Base-by-base conservation (phyloP, 2,797 vertebrate genomes). In the Chelonia mydas region DNA sequence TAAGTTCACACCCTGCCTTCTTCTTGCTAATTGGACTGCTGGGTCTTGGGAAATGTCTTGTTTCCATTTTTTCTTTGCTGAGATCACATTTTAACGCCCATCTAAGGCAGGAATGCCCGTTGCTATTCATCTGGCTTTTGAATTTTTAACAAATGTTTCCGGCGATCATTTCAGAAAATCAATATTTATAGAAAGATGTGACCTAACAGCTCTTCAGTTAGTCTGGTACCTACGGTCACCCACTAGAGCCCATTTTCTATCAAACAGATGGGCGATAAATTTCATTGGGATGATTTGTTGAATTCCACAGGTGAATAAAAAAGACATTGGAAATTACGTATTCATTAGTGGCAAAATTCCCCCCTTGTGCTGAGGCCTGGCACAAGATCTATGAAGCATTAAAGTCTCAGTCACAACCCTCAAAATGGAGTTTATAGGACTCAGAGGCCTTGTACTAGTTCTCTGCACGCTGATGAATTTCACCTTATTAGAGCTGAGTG, bases 121-220 rank as follows among this genome's bases (percentile, higher is more conserved):
- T 90, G 87, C 72, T 77, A 94, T 94, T 96, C 96, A 97, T 77
- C 72, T 74, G 83, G 33, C 93, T 87, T 68, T 88, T 96, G 92
- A 93, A 96, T 96, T 96, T 97, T 96, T 96, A 96, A 97, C 77
- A 53, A 87, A 27, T 1, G 0, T 51, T 89, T 79, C 83, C 85
- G 1, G 6, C 81, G 91, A 93, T 92, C 59, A 72, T 94, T 95
- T 96, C 79, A 83, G 82, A 84, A 77, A 47, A 59, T 72, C 31
- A 54, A 87, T 55, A 76, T 88, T 88, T 94, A 57, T n/a, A 86
- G 90, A 86, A 84, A 81, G 81, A 90, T 88, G 90, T 50, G 61
- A 89, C 17, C 10, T 81, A 90, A 80, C 76, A 89, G 4, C 84
- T 55, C 28, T 89, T 96, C 21, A 65, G 54, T 89, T 83, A 81